Evolutionary conservation across 1,140 invertebrate species (phyloP).

Genomic region (Bombus waltoni): DNA sequence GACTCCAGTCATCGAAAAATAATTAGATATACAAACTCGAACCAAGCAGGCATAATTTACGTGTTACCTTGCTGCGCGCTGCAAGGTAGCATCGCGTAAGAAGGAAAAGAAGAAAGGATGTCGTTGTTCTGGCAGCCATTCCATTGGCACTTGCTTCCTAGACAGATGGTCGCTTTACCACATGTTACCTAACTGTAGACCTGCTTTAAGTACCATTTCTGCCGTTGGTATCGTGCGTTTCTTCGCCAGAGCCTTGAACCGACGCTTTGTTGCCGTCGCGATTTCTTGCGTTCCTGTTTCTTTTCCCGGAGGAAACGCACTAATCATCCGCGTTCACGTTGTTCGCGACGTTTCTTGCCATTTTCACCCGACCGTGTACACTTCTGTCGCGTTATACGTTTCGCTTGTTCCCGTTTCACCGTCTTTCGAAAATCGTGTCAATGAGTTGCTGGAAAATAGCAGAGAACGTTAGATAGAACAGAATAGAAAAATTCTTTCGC

Average conservation of each 20-base stretch:
- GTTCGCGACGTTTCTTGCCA: not conserved
- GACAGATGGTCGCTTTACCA: slow-evolving; percentile 75
- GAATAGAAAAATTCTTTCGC: not conserved
- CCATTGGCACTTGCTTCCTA: slow-evolving; percentile 65
- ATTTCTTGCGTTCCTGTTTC: slow-evolving; percentile 20
- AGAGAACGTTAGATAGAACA: not conserved
- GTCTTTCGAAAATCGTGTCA: not conserved
- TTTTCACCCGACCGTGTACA: not conserved
- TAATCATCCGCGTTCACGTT: slow-evolving; percentile 16
- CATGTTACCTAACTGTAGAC: slow-evolving; percentile 73
- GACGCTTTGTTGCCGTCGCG: not conserved
- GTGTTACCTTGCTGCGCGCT: slow-evolving; percentile 18
- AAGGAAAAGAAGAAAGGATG: slow-evolving; percentile 2
- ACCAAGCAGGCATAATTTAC: slow-evolving; percentile 36
- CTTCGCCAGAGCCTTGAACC: not conserved
- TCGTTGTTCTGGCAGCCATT: slow-evolving; percentile 34
- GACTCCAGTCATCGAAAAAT: not conserved
- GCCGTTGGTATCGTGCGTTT: slow-evolving; percentile 43
- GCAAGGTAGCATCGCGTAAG: not conserved
- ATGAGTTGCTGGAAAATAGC: not conserved
- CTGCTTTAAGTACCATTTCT: slow-evolving; percentile 60
- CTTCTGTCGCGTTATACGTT: not conserved
- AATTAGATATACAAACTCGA: slow-evolving; percentile 17
- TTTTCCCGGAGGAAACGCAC: not conserved
- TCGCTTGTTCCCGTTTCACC: too few species aligned